Conservation (phyloP, 2,797 vertebrate genomes). For the Enteromius viviparus region DNA sequence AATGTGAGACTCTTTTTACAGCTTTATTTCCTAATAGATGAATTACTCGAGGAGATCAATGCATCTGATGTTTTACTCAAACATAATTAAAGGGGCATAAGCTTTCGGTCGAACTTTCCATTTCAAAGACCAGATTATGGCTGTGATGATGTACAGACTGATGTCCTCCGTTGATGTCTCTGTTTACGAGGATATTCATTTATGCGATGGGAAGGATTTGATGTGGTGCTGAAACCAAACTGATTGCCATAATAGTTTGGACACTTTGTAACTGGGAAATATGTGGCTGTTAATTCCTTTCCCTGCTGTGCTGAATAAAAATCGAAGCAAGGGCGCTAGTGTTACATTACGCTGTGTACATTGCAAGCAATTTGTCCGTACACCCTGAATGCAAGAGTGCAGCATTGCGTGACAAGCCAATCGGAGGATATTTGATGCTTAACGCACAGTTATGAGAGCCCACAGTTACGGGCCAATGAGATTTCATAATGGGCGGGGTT, state of each 20-base stretch:
- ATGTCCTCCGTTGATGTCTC: conserved; percentile 40
- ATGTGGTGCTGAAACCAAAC: conserved; percentile 14
- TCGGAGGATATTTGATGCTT: conserved; percentile 1
- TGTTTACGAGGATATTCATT: conserved; percentile 45
- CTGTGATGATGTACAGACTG: conserved; percentile 38
- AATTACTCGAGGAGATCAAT: conserved; percentile 57
- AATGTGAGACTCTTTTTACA: conserved; percentile 55
- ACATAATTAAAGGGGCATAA: conserved; percentile 56
- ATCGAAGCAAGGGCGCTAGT: background rate
- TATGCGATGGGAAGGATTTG: conserved; percentile 28
- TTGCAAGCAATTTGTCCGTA: conserved; percentile 35
- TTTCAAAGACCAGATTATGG: conserved; percentile 39
- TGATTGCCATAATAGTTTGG: conserved; percentile 9
- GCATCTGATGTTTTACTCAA: conserved; percentile 52
- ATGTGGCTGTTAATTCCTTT: conserved; percentile 40
- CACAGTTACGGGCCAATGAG: background rate
- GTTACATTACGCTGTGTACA: conserved; percentile 29
- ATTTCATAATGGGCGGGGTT: background rate
- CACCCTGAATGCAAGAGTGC: background rate
- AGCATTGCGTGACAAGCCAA: background rate
- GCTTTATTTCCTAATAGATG: conserved; percentile 52
- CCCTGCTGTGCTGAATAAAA: conserved; percentile 37
- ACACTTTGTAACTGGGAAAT: conserved; percentile 36
- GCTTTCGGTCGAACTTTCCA: conserved; percentile 43
- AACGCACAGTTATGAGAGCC: background rate